A percentile compares a stretch with the other conserved stretches of the same genome.
These are phyloP conservation scores for Poecilia wingei DNA, from an alignment of 2,797 vertebrate species.

Conservation along the genomic window DNA sequence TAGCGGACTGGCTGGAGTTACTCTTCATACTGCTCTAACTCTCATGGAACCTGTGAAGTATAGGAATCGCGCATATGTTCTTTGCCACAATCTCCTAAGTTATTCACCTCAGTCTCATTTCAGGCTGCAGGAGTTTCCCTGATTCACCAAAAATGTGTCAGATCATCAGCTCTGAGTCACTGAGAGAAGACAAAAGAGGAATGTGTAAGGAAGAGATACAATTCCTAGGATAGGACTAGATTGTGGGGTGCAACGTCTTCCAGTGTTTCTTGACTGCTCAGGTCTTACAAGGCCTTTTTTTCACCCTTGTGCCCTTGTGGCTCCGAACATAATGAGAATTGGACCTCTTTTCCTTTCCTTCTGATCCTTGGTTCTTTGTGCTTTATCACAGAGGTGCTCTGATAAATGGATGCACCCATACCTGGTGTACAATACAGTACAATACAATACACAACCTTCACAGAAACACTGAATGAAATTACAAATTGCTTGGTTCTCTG, in stretches of 20 bases:
- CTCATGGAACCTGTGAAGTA: conserved; percentile 35
- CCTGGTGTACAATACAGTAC: conserved; percentile 37
- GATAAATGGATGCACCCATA: conserved; percentile 31
- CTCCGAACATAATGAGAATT: conserved; percentile 55
- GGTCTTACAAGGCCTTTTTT: conserved; percentile 36
- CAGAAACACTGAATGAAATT: conserved; percentile 48
- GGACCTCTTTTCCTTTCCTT: conserved; percentile 34
- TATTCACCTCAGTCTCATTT: conserved; percentile 33
- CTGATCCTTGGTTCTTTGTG: conserved; percentile 34
- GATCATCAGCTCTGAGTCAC: conserved; percentile 2
- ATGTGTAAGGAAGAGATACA: conserved; percentile 14
- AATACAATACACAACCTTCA: conserved; percentile 61
- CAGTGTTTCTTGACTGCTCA: conserved; percentile 32
- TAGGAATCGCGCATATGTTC: conserved; percentile 24
- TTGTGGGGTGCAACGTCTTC: conserved; percentile 36
- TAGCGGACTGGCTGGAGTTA: conserved; percentile 45
- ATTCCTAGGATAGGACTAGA: conserved; percentile 27
- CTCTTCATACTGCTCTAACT: conserved; percentile 63
- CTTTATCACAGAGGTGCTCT: conserved; percentile 50
- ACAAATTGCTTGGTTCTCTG: conserved; percentile 44
- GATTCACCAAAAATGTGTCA: conserved; percentile 31
- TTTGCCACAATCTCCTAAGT: neutral
- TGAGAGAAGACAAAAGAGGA: conserved; percentile 12
- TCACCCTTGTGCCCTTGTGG: conserved; percentile 36
- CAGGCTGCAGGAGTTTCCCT: conserved; percentile 24